phyloP scores from a whole-genome alignment of 1,140 invertebrate genomes.

The Nephila pilipes region DNA sequence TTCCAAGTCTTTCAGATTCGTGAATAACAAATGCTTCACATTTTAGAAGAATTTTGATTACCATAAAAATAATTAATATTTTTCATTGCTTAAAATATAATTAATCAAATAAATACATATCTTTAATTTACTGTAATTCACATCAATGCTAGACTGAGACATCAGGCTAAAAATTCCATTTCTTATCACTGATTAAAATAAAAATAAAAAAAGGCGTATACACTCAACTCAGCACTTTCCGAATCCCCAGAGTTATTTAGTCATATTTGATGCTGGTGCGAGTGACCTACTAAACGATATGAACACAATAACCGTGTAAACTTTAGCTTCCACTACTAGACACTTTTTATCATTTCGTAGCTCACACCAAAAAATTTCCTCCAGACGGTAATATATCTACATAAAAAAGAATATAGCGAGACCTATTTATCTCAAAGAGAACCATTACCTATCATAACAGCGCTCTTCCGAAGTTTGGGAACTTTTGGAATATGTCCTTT shows the following conservation, averaged over 20 bases:
- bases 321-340: background rate
- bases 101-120: background rate
- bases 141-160: too few species aligned
- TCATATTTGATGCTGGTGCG: background rate
- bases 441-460: constrained; percentile 9
- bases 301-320: background rate
- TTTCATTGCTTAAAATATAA: background rate
- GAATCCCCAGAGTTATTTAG: background rate
- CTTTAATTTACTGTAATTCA: background rate
- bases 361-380: background rate
- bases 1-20: background rate
- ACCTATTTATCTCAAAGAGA: background rate
- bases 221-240: background rate
- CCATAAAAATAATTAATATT: background rate
- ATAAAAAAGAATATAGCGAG: background rate
- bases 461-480: background rate
- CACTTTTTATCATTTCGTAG: background rate
- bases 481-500: background rate
- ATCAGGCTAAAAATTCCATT: background rate
- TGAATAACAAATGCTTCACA: background rate
- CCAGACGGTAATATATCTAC: constrained; percentile 5
- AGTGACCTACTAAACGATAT: background rate
- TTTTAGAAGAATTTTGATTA: background rate
- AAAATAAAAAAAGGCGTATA: too few species aligned
- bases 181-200: too few species aligned